Base-by-base conservation (phyloP, 2,888 invertebrate genomes). In the Timandra comae region DNA sequence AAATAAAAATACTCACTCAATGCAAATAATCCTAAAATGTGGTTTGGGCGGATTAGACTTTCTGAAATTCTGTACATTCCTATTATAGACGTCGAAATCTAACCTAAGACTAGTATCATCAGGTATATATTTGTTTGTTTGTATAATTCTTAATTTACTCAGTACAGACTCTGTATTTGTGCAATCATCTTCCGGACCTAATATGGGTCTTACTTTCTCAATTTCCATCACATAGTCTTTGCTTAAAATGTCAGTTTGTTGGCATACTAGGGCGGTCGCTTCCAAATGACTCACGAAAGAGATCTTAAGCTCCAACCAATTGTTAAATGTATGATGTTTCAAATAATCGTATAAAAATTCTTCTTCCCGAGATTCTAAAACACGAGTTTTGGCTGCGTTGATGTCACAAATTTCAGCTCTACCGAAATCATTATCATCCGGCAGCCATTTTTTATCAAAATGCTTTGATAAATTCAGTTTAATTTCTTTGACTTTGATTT, bases 71-170 rank as follows among this genome's bases (percentile, higher is more conserved):
- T 70, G 71, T 11, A 80, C 69, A 55, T 82, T 66, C 41, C 77
- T 76, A 30, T 76, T 72, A 38, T 80, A 87, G 5, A 86, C 80
- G 56, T 87, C 85, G 38, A 76, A 87, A 52, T 75, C 56, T 23
- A 86, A 49, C 7, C 28, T 47, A 0, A 85, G 48, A 35, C 38
- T 52, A 29, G 58, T 52, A 34, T 65, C 58, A 7, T 41, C 33
- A 2, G 38, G 30, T 3, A 53, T 24, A 7, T 45, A 50, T 31
- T 59, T 63, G 33, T 62, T 56, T 10, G 49, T 56, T 33, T 57
- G 46, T 30, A 86, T 73, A 10, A 86, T 69, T 30, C 69, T 70
- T 20, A 86, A 43, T 37, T 78, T 75, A 7, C 71, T 56, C 12
- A 82, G 44, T 1, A 80, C 62, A 3, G 65, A 45, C 2, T 43